These are phyloP conservation scores for Scopus umbretta DNA, from an alignment of 2,113 vertebrate genomes.

Conservation along the genomic window DNA sequence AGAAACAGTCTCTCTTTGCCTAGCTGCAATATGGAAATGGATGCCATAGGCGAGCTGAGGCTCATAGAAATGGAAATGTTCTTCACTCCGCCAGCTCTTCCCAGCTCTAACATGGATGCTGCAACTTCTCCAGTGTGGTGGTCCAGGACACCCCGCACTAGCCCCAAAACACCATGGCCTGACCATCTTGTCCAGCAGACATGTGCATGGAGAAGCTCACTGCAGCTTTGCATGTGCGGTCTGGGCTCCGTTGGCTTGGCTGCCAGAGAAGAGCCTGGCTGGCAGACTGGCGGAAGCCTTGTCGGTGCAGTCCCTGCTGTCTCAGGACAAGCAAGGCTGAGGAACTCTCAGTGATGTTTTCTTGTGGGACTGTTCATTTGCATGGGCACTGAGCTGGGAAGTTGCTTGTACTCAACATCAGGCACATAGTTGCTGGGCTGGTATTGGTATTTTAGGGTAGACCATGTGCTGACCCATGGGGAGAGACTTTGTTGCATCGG, in stretches of 20 bases:
- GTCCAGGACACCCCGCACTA: accelerated
- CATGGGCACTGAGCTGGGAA: background rate
- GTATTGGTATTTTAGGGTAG: background rate
- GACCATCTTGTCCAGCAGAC: background rate
- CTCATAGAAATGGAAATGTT: background rate
- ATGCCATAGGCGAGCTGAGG: background rate
- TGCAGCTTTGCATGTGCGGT: background rate
- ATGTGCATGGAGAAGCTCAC: background rate
- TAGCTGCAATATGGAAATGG: background rate
- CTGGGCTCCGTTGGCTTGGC: background rate
- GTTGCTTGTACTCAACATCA: background rate
- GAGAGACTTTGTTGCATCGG: background rate
- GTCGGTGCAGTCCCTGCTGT: background rate
- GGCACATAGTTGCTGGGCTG: background rate
- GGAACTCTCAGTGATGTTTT: background rate
- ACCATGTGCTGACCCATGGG: background rate
- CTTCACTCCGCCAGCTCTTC: background rate
- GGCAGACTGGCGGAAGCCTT: background rate
- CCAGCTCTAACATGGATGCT: background rate
- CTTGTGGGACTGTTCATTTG: background rate
- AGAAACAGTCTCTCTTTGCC: background rate
- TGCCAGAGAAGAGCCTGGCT: background rate
- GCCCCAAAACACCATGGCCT: background rate
- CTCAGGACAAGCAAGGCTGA: background rate
- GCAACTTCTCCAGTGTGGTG: accelerated